Conservation (phyloP, 2,113 vertebrate species). For the Trematocara unimaculatum region DNA sequence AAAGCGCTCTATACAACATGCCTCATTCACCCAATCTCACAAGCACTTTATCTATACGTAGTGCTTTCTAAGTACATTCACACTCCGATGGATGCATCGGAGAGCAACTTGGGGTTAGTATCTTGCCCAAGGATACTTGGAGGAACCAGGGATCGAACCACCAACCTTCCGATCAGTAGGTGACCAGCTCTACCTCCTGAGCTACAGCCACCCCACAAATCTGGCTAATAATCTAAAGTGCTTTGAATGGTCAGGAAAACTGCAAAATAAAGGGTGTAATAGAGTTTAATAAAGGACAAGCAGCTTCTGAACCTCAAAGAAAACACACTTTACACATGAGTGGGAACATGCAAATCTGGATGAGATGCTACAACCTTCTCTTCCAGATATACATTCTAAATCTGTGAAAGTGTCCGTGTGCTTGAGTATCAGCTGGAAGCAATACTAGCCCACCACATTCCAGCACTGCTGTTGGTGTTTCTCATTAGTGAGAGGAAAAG, state of each 20-base stretch:
- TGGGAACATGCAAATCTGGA: not conserved
- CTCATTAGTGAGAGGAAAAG: constrained; percentile 26
- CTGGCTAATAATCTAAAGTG: not conserved
- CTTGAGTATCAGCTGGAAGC: constrained; percentile 24
- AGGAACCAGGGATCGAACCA: too few species aligned
- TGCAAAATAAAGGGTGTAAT: not conserved
- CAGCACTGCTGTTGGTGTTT: not conserved
- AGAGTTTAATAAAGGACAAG: not conserved
- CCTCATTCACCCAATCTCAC: too few species aligned
- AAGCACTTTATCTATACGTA: too few species aligned
- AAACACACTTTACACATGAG: not conserved
- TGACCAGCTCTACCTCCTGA: too few species aligned
- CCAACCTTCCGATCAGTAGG: too few species aligned
- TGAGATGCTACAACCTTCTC: not conserved
- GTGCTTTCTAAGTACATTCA: too few species aligned
- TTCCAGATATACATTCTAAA: not conserved
- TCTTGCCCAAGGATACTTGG: too few species aligned
- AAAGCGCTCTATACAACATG: too few species aligned
- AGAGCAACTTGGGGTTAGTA: too few species aligned
- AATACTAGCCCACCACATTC: constrained; percentile 23
- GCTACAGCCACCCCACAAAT: not conserved
- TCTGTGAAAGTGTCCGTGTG: not conserved
- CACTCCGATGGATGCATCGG: too few species aligned
- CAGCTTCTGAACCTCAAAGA: not conserved
- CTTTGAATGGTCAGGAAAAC: not conserved